phyloP scores from a whole-genome alignment of 2,888 invertebrate genomes.

The Callyntrura guangdongensis region DNA sequence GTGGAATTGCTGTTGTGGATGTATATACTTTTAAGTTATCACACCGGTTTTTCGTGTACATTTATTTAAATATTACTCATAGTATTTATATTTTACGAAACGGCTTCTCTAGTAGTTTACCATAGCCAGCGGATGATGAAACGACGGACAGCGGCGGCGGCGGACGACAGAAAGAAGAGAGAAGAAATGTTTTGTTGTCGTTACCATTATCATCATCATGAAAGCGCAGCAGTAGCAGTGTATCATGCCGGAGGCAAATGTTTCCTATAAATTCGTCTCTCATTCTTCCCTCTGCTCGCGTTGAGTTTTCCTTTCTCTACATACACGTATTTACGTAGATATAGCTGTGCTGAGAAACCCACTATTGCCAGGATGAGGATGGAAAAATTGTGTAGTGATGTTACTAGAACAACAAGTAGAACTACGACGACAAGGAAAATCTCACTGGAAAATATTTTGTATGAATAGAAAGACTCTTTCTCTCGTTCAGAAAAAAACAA shows the following conservation, averaged over 20 bases:
- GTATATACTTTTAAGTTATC: too few relatives aligned
- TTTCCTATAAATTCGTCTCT: not conserved
- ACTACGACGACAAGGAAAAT: not conserved
- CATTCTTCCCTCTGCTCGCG: not conserved
- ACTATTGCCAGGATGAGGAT: too few relatives aligned
- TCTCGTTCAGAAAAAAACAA: not conserved
- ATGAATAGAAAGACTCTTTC: not conserved
- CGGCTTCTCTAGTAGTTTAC: too few relatives aligned
- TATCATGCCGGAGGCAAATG: conserved; percentile 15
- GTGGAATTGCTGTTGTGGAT: too few relatives aligned
- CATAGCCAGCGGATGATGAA: not conserved
- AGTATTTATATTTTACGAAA: too few relatives aligned
- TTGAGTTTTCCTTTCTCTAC: not conserved
- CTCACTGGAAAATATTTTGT: conserved; percentile 6
- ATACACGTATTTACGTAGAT: not conserved
- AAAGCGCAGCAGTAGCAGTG: too few relatives aligned
- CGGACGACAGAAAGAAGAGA: not conserved
- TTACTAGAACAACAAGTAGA: not conserved
- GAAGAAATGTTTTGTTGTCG: conserved; percentile 9
- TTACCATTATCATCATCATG: not conserved
- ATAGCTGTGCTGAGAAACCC: not conserved
- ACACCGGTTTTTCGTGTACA: too few relatives aligned
- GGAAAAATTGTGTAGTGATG: too few relatives aligned
- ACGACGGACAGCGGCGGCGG: too few relatives aligned
- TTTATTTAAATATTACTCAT: too few relatives aligned